Evolutionary conservation across 2,797 vertebrate genomes (phyloP).

Genomic region (Fistularia commersonii): DNA sequence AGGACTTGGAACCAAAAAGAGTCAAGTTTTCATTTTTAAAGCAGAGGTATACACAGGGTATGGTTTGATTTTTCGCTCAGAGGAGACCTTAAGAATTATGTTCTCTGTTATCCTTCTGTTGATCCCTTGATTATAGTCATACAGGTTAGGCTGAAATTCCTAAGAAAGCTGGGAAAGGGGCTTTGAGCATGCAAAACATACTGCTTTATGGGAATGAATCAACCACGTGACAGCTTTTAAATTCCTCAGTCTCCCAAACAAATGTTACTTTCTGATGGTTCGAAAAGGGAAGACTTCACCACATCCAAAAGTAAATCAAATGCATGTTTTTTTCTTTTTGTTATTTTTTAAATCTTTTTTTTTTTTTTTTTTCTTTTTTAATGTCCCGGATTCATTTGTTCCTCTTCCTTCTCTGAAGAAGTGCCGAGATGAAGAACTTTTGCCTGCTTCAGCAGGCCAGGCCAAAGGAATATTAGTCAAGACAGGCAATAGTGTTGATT

Average conservation of each 20-base stretch:
- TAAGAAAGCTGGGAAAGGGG: slow-evolving; percentile 63
- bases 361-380: slow-evolving; percentile 7
- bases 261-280: slow-evolving; percentile 61
- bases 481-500: slow-evolving; percentile 86
- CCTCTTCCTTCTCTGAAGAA: slow-evolving; percentile 24
- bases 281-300: slow-evolving; percentile 48
- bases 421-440: slow-evolving; percentile 34
- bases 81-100: slow-evolving; percentile 57
- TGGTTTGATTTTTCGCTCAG: slow-evolving; percentile 49
- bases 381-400: not conserved
- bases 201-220: slow-evolving; percentile 63
- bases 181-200: slow-evolving; percentile 58
- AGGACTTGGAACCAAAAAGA: slow-evolving; percentile 41
- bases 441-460: slow-evolving; percentile 58
- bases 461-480: slow-evolving; percentile 70
- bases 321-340: slow-evolving; percentile 54
- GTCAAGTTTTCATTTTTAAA: slow-evolving; percentile 37
- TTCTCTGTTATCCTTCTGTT: slow-evolving; percentile 56
- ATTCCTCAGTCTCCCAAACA: slow-evolving; percentile 61
- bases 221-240: slow-evolving; percentile 60
- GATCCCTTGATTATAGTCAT: slow-evolving; percentile 67
- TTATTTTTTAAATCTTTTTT: slow-evolving; percentile 30
- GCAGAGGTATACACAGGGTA: slow-evolving; percentile 25
- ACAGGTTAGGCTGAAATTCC: slow-evolving; percentile 64
- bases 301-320: slow-evolving; percentile 66